Evolutionary conservation across 2,113 vertebrate genomes (phyloP).

Genomic region (Probosciger aterrimus): DNA sequence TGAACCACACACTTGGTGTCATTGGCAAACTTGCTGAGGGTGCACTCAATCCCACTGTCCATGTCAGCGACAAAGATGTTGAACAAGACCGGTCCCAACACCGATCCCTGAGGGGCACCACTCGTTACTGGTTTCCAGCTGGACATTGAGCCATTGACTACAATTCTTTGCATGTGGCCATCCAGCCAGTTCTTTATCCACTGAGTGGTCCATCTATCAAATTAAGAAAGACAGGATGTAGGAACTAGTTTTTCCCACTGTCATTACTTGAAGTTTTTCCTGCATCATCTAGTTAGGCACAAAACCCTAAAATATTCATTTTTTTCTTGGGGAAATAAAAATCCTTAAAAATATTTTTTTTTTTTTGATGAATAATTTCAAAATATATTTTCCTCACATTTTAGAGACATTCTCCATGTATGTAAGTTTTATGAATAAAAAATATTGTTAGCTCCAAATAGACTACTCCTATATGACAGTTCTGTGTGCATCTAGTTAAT

Average conservation of each 20-base stretch:
- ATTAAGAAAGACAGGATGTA: not conserved
- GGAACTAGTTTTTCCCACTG: not conserved
- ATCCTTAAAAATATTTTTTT: not conserved
- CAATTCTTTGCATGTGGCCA: too few species aligned
- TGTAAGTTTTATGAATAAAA: not conserved
- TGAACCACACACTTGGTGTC: too few species aligned
- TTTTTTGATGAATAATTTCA: not conserved
- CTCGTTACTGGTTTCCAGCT: too few species aligned
- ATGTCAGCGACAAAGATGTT: too few species aligned
- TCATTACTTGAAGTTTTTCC: not conserved
- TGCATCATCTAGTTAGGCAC: not conserved
- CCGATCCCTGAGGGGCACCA: too few species aligned
- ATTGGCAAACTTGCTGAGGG: too few species aligned
- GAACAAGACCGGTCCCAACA: too few species aligned
- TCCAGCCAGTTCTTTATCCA: too few species aligned
- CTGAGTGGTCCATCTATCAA: too few species aligned
- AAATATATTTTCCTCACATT: not conserved
- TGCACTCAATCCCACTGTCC: too few species aligned
- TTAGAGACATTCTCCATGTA: not conserved
- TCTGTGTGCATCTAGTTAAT: not conserved
- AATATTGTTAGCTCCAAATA: not conserved
- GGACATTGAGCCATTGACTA: too few species aligned
- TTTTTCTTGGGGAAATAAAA: too few species aligned
- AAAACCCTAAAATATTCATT: fast-evolving
- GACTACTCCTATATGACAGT: not conserved